phyloP scores from a whole-genome alignment of 2,888 invertebrate species.

The Kuschelorhynchus macadamiae region DNA sequence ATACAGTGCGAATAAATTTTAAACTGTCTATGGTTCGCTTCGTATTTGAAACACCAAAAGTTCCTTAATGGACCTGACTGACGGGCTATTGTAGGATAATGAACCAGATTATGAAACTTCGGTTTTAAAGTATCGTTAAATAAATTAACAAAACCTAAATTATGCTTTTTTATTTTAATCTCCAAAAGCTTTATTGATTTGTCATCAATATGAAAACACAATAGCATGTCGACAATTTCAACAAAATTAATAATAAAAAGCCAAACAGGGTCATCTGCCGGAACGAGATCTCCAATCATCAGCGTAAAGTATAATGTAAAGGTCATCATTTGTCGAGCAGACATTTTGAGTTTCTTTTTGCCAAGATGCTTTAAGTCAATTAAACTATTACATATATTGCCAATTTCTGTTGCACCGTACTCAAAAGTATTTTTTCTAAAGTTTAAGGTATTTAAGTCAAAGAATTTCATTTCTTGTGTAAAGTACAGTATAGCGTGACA shows the following conservation, averaged over 20 bases:
- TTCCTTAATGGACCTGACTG: slow-evolving; percentile 37
- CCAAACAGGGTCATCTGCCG: slow-evolving; percentile 52
- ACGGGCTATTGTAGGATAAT: slow-evolving; percentile 52
- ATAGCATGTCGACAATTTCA: slow-evolving; percentile 54
- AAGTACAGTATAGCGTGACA: slow-evolving; percentile 52
- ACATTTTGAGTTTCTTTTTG: slow-evolving; percentile 49
- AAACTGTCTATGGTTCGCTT: slow-evolving; percentile 53
- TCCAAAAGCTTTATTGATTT: slow-evolving; percentile 34
- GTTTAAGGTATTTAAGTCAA: slow-evolving; percentile 51
- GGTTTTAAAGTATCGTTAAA: slow-evolving; percentile 55
- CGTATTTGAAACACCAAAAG: slow-evolving; percentile 51
- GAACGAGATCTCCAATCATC: slow-evolving; percentile 56
- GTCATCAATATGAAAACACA: slow-evolving; percentile 32
- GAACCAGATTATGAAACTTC: slow-evolving; percentile 54
- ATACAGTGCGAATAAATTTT: slow-evolving; percentile 56
- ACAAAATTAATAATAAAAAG: slow-evolving; percentile 52
- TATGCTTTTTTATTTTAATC: slow-evolving; percentile 44
- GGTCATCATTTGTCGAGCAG: slow-evolving; percentile 57
- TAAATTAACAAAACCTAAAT: slow-evolving; percentile 42
- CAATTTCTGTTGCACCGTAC: slow-evolving; percentile 53
- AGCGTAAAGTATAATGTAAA: slow-evolving; percentile 53
- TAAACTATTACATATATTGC: slow-evolving; percentile 46
- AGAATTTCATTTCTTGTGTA: slow-evolving; percentile 13
- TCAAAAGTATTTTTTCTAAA: slow-evolving; percentile 54
- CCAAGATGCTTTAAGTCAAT: slow-evolving; percentile 46